Percentiles rank a stretch among this genome's conserved stretches.
Evolutionary conservation across 2,888 invertebrate genomes (phyloP).

Genomic region (Tenodera sinensis): DNA sequence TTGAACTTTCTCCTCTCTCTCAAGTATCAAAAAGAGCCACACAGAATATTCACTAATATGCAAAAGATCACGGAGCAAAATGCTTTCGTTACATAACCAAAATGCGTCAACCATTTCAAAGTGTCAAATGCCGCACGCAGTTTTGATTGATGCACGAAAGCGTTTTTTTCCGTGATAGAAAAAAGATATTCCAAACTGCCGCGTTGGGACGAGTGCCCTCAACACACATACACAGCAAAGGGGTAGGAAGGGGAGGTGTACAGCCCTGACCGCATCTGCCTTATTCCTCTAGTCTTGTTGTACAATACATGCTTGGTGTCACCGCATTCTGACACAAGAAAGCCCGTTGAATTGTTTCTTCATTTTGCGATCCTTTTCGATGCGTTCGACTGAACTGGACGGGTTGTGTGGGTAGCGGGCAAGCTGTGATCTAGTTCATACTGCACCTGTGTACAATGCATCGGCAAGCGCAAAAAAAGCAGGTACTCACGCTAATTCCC

Average conservation of each 20-base stretch:
- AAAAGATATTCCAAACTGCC: background rate
- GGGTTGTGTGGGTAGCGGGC: background rate
- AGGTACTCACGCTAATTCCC: slow-evolving; percentile 1
- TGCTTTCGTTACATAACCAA: background rate
- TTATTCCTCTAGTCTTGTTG: background rate
- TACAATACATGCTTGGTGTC: background rate
- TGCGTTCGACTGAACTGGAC: background rate
- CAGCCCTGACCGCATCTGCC: background rate
- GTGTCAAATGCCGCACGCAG: background rate
- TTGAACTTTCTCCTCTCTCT: background rate
- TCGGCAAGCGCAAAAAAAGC: slow-evolving; percentile 13
- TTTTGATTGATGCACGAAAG: background rate
- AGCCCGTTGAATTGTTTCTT: background rate
- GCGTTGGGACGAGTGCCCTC: background rate
- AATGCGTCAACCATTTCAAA: background rate
- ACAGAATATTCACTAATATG: background rate
- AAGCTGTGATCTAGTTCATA: background rate
- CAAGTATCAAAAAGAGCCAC: background rate
- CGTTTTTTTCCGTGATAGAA: background rate
- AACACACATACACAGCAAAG: background rate
- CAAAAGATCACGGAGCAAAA: background rate
- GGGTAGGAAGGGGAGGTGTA: background rate
- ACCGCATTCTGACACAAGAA: background rate
- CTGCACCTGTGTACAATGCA: background rate
- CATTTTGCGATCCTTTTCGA: background rate